These are phyloP conservation scores for Cerastis leucographa DNA, from an alignment of 2,888 invertebrate genomes.

Conservation along the genomic window DNA sequence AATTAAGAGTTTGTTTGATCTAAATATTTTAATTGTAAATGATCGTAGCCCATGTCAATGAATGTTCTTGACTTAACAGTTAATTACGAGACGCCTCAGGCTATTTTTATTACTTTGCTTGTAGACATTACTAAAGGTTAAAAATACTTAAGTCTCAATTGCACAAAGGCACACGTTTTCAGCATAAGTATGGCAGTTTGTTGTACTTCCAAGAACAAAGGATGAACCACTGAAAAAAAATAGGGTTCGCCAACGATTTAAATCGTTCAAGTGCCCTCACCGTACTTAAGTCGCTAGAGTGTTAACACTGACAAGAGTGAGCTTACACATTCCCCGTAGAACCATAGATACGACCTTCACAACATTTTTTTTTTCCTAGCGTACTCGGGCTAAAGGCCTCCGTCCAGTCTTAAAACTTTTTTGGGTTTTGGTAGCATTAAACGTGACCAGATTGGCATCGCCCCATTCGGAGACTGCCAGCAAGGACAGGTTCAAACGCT, in stretches of 20 bases:
- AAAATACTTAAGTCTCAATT: neutral
- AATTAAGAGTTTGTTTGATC: constrained; percentile 15
- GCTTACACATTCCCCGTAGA: neutral
- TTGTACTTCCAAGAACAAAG: neutral
- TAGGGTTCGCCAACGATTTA: neutral
- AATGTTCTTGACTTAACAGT: neutral
- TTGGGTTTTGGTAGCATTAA: no score
- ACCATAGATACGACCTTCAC: neutral
- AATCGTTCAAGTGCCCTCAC: neutral
- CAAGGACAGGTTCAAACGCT: no score
- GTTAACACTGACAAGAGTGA: neutral
- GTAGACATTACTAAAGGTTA: neutral
- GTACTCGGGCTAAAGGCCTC: neutral
- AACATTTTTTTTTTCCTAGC: neutral
- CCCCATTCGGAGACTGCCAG: no score
- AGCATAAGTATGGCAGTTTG: neutral
- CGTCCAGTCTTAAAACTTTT: neutral
- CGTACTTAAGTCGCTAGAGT: neutral
- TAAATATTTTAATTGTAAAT: constrained; percentile 15
- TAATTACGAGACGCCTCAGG: neutral
- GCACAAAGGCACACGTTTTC: neutral
- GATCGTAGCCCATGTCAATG: neutral
- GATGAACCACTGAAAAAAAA: neutral
- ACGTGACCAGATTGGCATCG: no score
- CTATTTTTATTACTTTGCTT: neutral